Evolutionary conservation across 2,888 invertebrate genomes (phyloP), one percentile per base, ranked within the genome.

Genomic region (Pimpla rufipes): DNA sequence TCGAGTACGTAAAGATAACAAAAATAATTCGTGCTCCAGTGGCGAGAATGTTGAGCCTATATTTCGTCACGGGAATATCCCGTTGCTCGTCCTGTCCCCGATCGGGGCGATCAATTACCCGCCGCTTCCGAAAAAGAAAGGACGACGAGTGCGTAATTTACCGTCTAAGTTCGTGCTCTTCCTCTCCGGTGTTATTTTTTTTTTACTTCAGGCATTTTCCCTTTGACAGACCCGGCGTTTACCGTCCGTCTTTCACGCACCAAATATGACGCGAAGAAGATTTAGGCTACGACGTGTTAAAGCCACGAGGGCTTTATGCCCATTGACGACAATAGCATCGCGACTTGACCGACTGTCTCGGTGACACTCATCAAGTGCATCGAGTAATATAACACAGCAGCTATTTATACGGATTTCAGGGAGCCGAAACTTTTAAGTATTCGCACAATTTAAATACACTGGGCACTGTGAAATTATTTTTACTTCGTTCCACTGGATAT

Each of bases 11-110:
- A 45, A 57, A n/a, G 52, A 57, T 42, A n/a, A 50, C 0, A 16
- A 37, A 35, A 8, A 57, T 37, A n/a, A n/a, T 35, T n/a, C n/a
- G 23, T 57, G 42, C 57, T 57, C 23, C 37, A 59, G 29, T 42
- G 23, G 55, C 42, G 42, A 42, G 23, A 47, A 71, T 42, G 21
- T 29, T 29, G 35, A 13, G 21, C 13, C 40, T 21, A 71, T 23
- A 50, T 74, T 80, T 67, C 64, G 71, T 77, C 77, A 74, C 23
- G 67, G 52, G 64, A 68, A n/a, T n/a, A 78, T 78, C 68, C 78
- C 83, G 81, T 81, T 84, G 80, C 59, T 77, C 29, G 68, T 68
- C 23, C 59, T 67, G 80, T 81, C 68, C 80, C 74, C 73, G 57
- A 80, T 80, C 76, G 80, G 52, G 40, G 42, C 45, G 76, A 83